Evolutionary conservation across 1,140 invertebrate genomes (phyloP), one percentile per base, ranked within the genome.

Genomic region (Streblospio benedicti): DNA sequence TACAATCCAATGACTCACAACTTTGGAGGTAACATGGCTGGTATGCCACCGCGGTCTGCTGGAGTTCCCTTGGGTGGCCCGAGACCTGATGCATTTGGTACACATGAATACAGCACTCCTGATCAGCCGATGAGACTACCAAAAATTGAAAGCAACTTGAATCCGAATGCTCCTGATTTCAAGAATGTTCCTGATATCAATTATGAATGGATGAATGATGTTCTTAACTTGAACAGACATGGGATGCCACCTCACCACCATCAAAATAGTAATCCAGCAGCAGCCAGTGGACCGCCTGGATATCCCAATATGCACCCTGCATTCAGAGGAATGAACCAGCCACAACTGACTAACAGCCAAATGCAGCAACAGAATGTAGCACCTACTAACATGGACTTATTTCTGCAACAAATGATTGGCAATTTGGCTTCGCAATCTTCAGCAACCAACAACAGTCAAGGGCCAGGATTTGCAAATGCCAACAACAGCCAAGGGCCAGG

Each of bases 91-190:
- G 45, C 45, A 28, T 47, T 47, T n/a, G 45, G 45, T 14, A 27
- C 30, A 23, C 45, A 73, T 51, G 72, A 75, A 61, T 73, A 76
- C 65, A 65, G 74, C 60, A 68, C 81, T 70, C 54, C 82, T 72
- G 51, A 71, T 49, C 69, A 75, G 55, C 74, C 75, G 25, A 73
- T 76, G 73, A 78, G 73, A 16, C 64, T 76, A 49, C 75, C 75
- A 5, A 72, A 76, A 51, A 76, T 81, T 30, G 76, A 79, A 60
- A 91, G 88, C 33, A 82, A 88, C 51, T 81, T 93, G 51, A 93
- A 93, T 79, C 90, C 90, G 1, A 85, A 90, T 68, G 90, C 90
- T 20, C 89, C 89, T 1, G 89, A 91, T 76, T 93, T 92, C 71
- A 83, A 83, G 49, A 63, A 65, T 52, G 61, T 67, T 38, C 31